A percentile compares a stretch with the other conserved stretches of the same genome.
phyloP scores from a whole-genome alignment of 2,113 vertebrate species.

The Oncorhynchus masou region DNA sequence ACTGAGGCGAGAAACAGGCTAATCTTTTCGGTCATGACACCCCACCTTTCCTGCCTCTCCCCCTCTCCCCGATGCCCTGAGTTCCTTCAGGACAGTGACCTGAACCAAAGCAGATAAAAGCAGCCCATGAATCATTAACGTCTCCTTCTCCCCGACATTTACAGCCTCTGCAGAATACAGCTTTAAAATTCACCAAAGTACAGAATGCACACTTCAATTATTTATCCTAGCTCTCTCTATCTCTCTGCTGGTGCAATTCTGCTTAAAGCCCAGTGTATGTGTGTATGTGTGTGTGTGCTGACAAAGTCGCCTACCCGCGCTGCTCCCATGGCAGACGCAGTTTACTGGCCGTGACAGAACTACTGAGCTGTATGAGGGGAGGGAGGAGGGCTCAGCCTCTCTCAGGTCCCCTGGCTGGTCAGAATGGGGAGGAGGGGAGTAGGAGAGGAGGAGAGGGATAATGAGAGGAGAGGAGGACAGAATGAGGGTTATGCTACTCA shows the following conservation, averaged over 20 bases:
- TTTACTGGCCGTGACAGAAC: conserved; percentile 53
- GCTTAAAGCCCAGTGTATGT: conserved; percentile 36
- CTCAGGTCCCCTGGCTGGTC: not conserved
- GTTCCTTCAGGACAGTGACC: conserved; percentile 65
- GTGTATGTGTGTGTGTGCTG: conserved; percentile 20
- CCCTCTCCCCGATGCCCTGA: conserved; percentile 28
- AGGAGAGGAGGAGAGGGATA: not conserved
- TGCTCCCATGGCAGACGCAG: conserved; percentile 41
- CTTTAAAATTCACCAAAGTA: conserved; percentile 77
- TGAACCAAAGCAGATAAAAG: conserved; percentile 72
- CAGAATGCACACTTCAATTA: conserved; percentile 73
- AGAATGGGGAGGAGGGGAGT: not conserved
- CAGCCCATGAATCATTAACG: conserved; percentile 75
- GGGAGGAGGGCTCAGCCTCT: too few species aligned
- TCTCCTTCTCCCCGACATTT: conserved; percentile 64
- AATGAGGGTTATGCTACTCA: not conserved
- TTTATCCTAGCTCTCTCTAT: conserved; percentile 58
- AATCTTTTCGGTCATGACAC: conserved; percentile 38
- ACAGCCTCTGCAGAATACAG: conserved; percentile 70
- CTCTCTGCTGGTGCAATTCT: conserved; percentile 37
- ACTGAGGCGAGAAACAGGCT: conserved; percentile 24
- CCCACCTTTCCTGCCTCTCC: conserved; percentile 6
- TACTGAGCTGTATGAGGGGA: conserved; percentile 14
- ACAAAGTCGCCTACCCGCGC: conserved; percentile 62
- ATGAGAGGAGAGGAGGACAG: not conserved